Evolutionary conservation across 1,140 invertebrate species (phyloP), one percentile per base, ranked within the genome.

Genomic region (Rhizoglyphus robini): DNA sequence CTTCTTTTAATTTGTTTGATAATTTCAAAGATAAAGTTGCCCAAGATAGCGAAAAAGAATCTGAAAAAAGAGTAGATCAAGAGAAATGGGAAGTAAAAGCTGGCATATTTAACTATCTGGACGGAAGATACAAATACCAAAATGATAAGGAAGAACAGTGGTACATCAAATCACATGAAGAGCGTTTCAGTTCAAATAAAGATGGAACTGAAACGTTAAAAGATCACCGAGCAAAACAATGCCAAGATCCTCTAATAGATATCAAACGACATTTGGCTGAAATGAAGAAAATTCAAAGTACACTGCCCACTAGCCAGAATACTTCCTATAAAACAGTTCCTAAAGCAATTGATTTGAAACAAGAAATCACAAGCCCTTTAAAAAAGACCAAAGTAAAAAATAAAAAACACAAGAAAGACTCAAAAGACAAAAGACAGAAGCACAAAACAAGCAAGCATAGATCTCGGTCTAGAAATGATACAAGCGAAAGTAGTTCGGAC

Each of bases 31-130:
- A 65, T 25, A 66, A 68, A 25, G 13, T 54, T 5, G 70, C 70
- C 4, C 23, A 36, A 29, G 98, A 98, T 77, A 82, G 81, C 71
- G 92, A 96, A 68, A 86, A 93, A 76, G 90, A 95, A 73, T 83
- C 83, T 69, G 94, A 97, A 73, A 84, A 87, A 65, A 94, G 90
- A 75, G 84, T 88, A 67, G 91, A 96, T 75, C 84, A 88, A 75
- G 92, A 97, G 75, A 90, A 94, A 71, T 96, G 94, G 82, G 95
- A 98, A 75, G 96, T 96, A 73, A 88, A 92, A 78, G 94, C 98
- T 72, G 95, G 95, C 1, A 88, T 93, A 73, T 78, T 98, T 20
- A 96, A 90, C 47, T 97, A 96, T 79, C 79, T 99, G 58, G 41
- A 49, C 29, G 58, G 58, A 11, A 29, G 58, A 34, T 60, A 60